Conservation (phyloP, 2,113 vertebrate genomes). For the Carollia perspicillata region DNA sequence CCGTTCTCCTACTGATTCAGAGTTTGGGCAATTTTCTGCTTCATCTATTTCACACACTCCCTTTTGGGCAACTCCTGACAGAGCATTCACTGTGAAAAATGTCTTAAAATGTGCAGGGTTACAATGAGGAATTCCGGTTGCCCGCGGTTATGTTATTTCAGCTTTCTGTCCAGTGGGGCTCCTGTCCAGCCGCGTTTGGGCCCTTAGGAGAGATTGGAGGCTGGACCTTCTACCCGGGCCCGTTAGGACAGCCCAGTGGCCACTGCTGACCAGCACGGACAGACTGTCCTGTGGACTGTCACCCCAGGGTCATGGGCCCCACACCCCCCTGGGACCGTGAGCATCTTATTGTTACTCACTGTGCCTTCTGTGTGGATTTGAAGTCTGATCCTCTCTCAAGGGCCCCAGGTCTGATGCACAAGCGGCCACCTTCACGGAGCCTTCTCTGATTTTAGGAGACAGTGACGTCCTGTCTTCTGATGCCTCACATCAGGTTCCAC, state of each 20-base stretch:
- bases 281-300: rapidly evolving
- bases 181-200: not conserved
- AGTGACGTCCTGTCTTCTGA: rapidly evolving
- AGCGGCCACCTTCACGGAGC: not conserved
- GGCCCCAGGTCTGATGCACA: no score
- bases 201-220: not conserved
- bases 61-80: conserved; percentile 29
- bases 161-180: not conserved
- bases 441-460: not conserved
- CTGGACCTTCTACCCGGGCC: not conserved
- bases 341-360: rapidly evolving
- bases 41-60: conserved; percentile 45
- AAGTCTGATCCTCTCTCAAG: not conserved
- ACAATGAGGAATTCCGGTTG: not conserved
- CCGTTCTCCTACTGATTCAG: conserved; percentile 29
- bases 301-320: rapidly evolving
- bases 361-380: not conserved
- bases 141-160: not conserved
- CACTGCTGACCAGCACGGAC: rapidly evolving
- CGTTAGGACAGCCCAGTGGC: rapidly evolving
- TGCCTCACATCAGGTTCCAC: rapidly evolving
- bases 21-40: conserved; percentile 61
- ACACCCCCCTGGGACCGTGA: rapidly evolving
- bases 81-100: conserved; percentile 23
- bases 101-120: not conserved